phyloP scores from a whole-genome alignment of 2,888 invertebrate species.

The Cyclophora punctaria region DNA sequence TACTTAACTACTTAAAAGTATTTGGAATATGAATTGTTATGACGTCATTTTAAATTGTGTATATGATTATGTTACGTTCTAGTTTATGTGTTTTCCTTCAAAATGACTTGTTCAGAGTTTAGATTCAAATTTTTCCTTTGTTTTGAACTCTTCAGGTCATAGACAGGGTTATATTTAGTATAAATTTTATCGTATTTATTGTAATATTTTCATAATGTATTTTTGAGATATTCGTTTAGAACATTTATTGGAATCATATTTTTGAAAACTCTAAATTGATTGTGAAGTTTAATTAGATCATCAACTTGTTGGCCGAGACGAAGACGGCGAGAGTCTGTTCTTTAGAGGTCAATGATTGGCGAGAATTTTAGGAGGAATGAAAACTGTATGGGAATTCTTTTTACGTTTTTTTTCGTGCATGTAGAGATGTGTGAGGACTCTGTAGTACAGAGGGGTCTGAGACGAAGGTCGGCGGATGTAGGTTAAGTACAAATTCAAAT shows the following conservation, averaged over 20 bases:
- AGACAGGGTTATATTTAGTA: slow-evolving; percentile 76
- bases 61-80: slow-evolving; percentile 10
- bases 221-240: slow-evolving; percentile 73
- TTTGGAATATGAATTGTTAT: slow-evolving; percentile 4
- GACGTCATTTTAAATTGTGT: slow-evolving; percentile 7
- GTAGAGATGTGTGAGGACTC: slow-evolving; percentile 31
- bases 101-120: slow-evolving; percentile 69
- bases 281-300: slow-evolving; percentile 58
- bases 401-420: slow-evolving; percentile 27
- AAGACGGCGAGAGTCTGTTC: slow-evolving; percentile 12
- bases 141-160: slow-evolving; percentile 74
- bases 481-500: slow-evolving; percentile 74
- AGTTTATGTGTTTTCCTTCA: slow-evolving; percentile 31
- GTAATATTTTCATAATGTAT: slow-evolving; percentile 75
- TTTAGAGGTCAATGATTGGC: slow-evolving; percentile 13
- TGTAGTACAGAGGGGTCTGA: slow-evolving; percentile 15
- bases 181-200: slow-evolving; percentile 74
- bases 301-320: slow-evolving; percentile 48
- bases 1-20: slow-evolving; percentile 1
- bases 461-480: slow-evolving; percentile 56
- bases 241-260: slow-evolving; percentile 72
- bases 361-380: slow-evolving; percentile 20
- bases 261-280: slow-evolving; percentile 70
- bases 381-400: slow-evolving; percentile 9
- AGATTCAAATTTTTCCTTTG: slow-evolving; percentile 50